phyloP scores from a whole-genome alignment of 2,888 invertebrate species.

The Platypus cylindrus region DNA sequence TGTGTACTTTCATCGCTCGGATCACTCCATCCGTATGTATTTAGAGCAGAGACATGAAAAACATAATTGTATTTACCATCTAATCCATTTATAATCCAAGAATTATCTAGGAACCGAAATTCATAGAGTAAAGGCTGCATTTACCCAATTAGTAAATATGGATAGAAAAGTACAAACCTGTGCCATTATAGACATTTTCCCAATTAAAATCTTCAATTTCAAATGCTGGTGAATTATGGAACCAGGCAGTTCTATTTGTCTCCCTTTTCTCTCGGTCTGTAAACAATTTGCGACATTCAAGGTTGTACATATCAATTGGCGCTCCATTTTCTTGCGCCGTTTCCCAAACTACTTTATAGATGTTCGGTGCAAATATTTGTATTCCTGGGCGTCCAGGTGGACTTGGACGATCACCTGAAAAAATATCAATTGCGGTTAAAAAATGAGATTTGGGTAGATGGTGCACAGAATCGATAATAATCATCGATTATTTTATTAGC shows the following conservation, averaged over 20 bases:
- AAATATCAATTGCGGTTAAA: too few relatives aligned
- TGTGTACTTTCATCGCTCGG: slow-evolving; percentile 56
- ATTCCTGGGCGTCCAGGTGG: slow-evolving; percentile 63
- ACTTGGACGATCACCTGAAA: slow-evolving; percentile 62
- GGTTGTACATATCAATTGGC: slow-evolving; percentile 55
- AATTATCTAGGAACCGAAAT: slow-evolving; percentile 43
- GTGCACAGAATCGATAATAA: too few relatives aligned
- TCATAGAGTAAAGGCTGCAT: background rate
- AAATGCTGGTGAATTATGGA: slow-evolving; percentile 35
- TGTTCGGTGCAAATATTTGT: slow-evolving; percentile 57
- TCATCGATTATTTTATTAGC: background rate
- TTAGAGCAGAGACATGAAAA: slow-evolving; percentile 68
- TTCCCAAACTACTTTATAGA: slow-evolving; percentile 72
- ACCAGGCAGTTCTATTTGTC: slow-evolving; percentile 30
- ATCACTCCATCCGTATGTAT: slow-evolving; percentile 71
- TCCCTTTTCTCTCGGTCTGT: slow-evolving; percentile 29
- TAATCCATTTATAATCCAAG: slow-evolving; percentile 65
- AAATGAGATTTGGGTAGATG: too few relatives aligned
- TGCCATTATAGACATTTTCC: slow-evolving; percentile 62
- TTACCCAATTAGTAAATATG: too few relatives aligned
- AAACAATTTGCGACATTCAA: slow-evolving; percentile 50
- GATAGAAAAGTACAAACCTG: slow-evolving; percentile 44
- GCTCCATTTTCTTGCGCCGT: slow-evolving; percentile 67
- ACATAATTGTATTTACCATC: slow-evolving; percentile 48
- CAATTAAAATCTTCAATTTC: slow-evolving; percentile 49